Base-by-base conservation (phyloP, 2,797 vertebrate species). In the Poeciliopsis paucimaculata region DNA sequence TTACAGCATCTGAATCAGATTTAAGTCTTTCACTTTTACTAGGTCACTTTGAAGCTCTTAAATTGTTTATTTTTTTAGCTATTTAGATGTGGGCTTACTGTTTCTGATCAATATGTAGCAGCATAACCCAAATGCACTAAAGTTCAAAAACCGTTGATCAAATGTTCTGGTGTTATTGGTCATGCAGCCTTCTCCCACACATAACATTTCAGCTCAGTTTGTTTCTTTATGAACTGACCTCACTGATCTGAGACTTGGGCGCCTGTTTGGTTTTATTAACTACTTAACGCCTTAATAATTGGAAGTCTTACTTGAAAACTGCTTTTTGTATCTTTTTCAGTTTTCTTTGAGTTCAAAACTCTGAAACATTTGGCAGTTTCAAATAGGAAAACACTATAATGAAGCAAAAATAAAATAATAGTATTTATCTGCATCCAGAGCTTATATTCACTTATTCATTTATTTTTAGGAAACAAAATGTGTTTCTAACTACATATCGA, bases 401-500 rank as follows among this genome's bases (percentile, higher is more conserved):
- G 3, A 43, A 43, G 41, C 23, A 13, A 43, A 43, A 53, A 75
- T 73, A 34, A 57, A 76, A 5, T 28, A 46, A 23, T 28, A 31
- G n/a, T 28, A 18, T 71, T 41, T 70, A 2, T 78, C 47, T 73
- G n/a, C 7, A 49, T 68, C 66, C 34, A 55, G 18, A 76, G 28
- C 77, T 60, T 46, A 79, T 43, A 11, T 5, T 16, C 13, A 3
- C 26, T 11, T 5, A 71, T 64, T 68, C 47, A 0, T 11, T 34
- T 55, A 12, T 78, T 77, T 23, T 43, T 53, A n/a, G 5, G 23
- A 20, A 66, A 60, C 43, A 45, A 16, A 79, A 55, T 49, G 71
- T 71, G 39, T 39, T 68, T 68, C 36, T 75, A 7, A 55, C 60
- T 28, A 62, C 28, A 36, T 36, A 16, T 72, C 82, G 75, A 85